phyloP scores from a whole-genome alignment of 2,888 invertebrate species.

The Tuberolachnus salignus region DNA sequence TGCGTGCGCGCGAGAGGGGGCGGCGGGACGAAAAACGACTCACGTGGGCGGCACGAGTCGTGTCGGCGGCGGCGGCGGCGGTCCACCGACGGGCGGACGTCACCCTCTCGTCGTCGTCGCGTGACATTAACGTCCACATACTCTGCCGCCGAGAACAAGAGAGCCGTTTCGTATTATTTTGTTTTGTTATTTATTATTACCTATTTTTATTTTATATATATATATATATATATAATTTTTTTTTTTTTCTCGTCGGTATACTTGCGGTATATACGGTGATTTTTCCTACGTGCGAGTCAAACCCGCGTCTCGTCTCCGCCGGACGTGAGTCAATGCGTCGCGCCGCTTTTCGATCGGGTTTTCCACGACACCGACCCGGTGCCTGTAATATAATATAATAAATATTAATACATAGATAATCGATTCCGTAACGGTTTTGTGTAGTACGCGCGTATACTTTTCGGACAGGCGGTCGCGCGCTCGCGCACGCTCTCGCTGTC shows the following conservation, averaged over 20 bases:
- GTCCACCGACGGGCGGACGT: constrained; percentile 10
- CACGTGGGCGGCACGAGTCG: constrained; percentile 56
- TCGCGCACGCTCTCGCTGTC: not conserved
- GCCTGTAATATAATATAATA: too few species aligned
- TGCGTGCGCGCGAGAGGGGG: not conserved
- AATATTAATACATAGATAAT: constrained; percentile 3
- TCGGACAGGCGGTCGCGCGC: constrained; percentile 4
- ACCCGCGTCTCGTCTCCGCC: not conserved
- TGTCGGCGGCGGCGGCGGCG: constrained; percentile 24
- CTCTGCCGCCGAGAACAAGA: not conserved
- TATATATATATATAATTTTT: too few species aligned
- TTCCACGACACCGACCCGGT: not conserved
- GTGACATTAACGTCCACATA: not conserved
- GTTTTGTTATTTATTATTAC: too few species aligned
- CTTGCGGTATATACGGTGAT: too few species aligned
- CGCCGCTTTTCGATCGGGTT: not conserved
- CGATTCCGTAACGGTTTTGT: constrained; percentile 49
- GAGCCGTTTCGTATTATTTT: constrained; percentile 1
- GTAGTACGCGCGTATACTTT: not conserved
- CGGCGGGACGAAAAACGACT: constrained; percentile 27
- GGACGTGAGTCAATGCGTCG: constrained; percentile 48
- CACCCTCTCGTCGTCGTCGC: constrained; percentile 21
- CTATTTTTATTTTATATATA: constrained; percentile 17
- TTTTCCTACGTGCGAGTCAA: constrained; percentile 47
- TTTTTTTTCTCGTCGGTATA: not conserved